Evolutionary conservation across 2,888 invertebrate genomes (phyloP).

Genomic region (Brachynemurus nebulosus): DNA sequence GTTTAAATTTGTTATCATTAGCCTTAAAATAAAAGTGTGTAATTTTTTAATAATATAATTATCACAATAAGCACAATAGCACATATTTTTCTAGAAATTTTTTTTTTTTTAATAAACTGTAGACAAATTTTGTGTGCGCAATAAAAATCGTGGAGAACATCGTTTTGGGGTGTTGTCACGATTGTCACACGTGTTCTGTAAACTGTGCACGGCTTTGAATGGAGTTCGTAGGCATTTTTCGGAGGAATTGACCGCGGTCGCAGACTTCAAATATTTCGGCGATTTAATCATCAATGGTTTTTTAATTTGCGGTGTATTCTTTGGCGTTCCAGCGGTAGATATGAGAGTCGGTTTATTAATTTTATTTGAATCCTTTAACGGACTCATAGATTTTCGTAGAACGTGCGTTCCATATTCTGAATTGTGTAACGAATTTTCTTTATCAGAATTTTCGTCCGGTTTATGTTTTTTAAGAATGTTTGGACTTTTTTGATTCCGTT

Average conservation of each 20-base stretch:
- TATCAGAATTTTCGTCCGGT: background rate
- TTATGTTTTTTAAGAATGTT: background rate
- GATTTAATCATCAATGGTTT: constrained; percentile 39
- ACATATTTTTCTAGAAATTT: too few species aligned
- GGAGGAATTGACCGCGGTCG: constrained; percentile 31
- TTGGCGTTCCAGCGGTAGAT: constrained; percentile 20
- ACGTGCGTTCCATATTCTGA: too few species aligned
- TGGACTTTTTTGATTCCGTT: constrained; percentile 1
- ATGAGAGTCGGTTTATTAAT: background rate
- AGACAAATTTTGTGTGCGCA: constrained; percentile 2
- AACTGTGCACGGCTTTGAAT: constrained; percentile 28
- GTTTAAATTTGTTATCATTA: too few species aligned
- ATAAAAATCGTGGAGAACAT: constrained; percentile 5
- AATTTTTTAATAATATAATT: too few species aligned
- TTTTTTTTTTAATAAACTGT: too few species aligned
- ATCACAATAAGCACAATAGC: too few species aligned
- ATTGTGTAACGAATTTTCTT: constrained; percentile 5
- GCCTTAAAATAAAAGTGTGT: too few species aligned
- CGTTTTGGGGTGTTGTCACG: background rate
- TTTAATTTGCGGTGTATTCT: constrained; percentile 41
- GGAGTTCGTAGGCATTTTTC: constrained; percentile 43
- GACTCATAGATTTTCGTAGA: constrained; percentile 1
- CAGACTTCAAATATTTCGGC: constrained; percentile 37
- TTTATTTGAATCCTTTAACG: constrained; percentile 7
- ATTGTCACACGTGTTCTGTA: background rate